Base-by-base conservation (phyloP, 2,797 vertebrate species). In the Sternotherus odoratus region DNA sequence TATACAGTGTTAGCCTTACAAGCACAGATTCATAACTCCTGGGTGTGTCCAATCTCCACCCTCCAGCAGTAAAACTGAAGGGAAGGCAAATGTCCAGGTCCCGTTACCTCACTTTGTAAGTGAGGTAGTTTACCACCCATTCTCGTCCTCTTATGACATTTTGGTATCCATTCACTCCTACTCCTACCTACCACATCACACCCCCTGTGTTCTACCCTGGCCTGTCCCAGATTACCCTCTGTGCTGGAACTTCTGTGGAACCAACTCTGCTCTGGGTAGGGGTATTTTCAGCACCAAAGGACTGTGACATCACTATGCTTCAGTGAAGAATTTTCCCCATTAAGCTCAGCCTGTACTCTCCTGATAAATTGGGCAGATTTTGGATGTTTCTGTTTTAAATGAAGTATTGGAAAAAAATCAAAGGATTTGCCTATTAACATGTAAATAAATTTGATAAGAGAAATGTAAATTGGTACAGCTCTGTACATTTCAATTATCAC, bases 371-470 rank as follows among this genome's bases (percentile, higher is more conserved):
- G 46, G 26, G 28, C 36, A 26, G 2, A 82, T 28, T 93, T 88
- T 83, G 48, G 48, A 10, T 69, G 17, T 1, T 75, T 60, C 9
- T 86, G 13, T 89, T 23, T 89, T 88, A 88, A 72, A 85, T 19
- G 26, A 83, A 82, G 77, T 66, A n/a, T 43, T 53, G 57, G 8
- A 9, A 51, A 53, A 90, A 81, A 85, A n/a, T n/a, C 15, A 13
- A 69, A 23, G 66, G 83, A 12, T 46, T 49, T 77, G 13, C 5
- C 30, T 96, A 48, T 95, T 88, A 66, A 85, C 60, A 6, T 46
- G 0, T 87, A 63, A 86, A 63, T 90, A 87, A 54, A 80, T 82
- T 87, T 93, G 93, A 48, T 84, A 87, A 91, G 69, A 81, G 92
- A 93, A 90, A 72, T 53, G 57, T 91, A 89, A 92, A 85, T 39